A percentile compares a stretch with the other conserved stretches of the same genome.
phyloP scores from a whole-genome alignment of 2,888 invertebrate species.

The Chaetoderma sp. region DNA sequence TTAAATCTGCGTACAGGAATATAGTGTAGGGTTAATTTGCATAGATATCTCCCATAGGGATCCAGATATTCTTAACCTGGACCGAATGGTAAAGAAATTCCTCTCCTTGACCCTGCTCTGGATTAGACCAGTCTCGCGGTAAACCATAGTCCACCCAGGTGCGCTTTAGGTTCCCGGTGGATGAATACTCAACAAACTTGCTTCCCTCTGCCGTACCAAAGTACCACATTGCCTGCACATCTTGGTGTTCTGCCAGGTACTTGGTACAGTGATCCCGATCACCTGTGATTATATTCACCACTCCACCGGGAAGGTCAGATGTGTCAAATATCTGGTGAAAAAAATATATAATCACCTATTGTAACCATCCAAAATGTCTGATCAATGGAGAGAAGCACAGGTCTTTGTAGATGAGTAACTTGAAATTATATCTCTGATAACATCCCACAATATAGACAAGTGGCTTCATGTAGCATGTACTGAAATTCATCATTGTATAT shows the following conservation, averaged over 20 bases:
- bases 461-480: too few species aligned
- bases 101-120: slow-evolving; percentile 63
- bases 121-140: slow-evolving; percentile 61
- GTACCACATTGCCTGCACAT: slow-evolving; percentile 69
- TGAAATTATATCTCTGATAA: too few species aligned
- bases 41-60: slow-evolving; percentile 71
- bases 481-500: too few species aligned
- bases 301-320: slow-evolving; percentile 70
- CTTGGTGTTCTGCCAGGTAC: slow-evolving; percentile 68
- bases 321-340: slow-evolving; percentile 69
- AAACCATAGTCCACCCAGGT: slow-evolving; percentile 69
- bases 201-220: slow-evolving; percentile 67
- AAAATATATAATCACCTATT: not conserved
- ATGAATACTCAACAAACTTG: slow-evolving; percentile 67
- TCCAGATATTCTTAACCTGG: slow-evolving; percentile 70
- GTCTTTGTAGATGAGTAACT: too few species aligned
- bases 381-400: too few species aligned
- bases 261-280: slow-evolving; percentile 66
- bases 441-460: too few species aligned
- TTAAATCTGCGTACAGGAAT: too few species aligned
- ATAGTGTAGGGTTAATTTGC: too few species aligned
- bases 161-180: slow-evolving; percentile 69
- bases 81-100: slow-evolving; percentile 69
- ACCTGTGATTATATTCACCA: slow-evolving; percentile 70
- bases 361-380: not conserved